phyloP scores from a whole-genome alignment of 2,113 vertebrate genomes.

The Polyodon spathula region DNA sequence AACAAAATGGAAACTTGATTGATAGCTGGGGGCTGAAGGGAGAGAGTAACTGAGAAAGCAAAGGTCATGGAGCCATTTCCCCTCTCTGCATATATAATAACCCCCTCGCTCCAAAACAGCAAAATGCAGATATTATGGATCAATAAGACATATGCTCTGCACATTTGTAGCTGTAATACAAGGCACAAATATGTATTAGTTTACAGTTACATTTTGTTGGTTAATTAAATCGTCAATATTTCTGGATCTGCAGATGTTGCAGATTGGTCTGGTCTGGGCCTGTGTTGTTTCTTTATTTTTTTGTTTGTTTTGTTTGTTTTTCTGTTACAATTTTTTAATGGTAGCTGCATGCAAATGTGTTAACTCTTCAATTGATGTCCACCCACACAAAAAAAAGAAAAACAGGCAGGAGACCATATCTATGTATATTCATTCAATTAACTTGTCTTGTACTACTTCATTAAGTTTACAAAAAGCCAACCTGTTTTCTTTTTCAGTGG shows the following conservation, averaged over 20 bases:
- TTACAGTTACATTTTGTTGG: constrained; percentile 63
- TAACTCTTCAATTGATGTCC: too few relatives aligned
- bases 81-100: constrained; percentile 68
- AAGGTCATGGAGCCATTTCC: constrained; percentile 71
- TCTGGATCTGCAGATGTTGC: constrained; percentile 42
- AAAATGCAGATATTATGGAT: constrained; percentile 67
- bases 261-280: constrained; percentile 16
- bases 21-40: constrained; percentile 79
- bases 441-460: too few relatives aligned
- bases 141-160: constrained; percentile 78
- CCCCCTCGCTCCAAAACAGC: constrained; percentile 55
- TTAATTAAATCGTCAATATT: constrained; percentile 62
- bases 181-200: constrained; percentile 65
- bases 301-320: constrained; percentile 1
- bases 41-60: constrained; percentile 67
- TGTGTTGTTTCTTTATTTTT: constrained; percentile 14
- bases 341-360: not conserved
- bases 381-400: too few relatives aligned
- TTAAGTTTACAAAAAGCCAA: too few relatives aligned
- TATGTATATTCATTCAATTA: too few relatives aligned
- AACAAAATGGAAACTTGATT: constrained; percentile 99
- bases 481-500: too few relatives aligned
- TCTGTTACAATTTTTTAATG: not conserved
- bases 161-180: constrained; percentile 63
- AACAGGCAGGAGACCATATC: too few relatives aligned